Evolutionary conservation across 2,113 vertebrate species (phyloP).

Genomic region (Silurus asotus): DNA sequence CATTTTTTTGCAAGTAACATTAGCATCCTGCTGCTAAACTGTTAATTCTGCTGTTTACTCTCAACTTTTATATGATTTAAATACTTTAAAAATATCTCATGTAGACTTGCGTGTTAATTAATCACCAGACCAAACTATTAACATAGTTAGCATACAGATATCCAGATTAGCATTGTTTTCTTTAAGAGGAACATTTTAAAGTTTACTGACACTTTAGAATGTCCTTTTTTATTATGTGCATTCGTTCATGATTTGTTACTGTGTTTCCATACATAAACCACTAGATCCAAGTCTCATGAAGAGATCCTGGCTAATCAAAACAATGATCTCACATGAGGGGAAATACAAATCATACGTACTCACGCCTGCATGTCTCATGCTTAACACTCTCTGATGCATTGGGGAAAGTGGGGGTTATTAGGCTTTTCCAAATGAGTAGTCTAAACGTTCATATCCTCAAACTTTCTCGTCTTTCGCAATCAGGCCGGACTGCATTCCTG

Average conservation of each 20-base stretch:
- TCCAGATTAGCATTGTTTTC: background rate
- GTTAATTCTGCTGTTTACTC: background rate
- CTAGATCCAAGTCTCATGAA: background rate
- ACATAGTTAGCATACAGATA: background rate
- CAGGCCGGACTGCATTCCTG: background rate
- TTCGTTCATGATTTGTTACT: background rate
- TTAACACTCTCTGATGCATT: background rate
- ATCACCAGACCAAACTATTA: background rate
- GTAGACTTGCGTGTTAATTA: background rate
- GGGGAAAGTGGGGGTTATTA: too few species aligned
- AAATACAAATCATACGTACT: background rate
- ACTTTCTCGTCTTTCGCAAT: conserved; percentile 47
- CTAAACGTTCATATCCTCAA: conserved; percentile 33
- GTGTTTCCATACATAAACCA: background rate
- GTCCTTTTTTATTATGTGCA: background rate
- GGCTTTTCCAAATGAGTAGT: conserved; percentile 3
- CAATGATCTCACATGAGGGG: conserved; percentile 7
- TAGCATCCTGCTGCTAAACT: background rate
- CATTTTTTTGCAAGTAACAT: too few species aligned
- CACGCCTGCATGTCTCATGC: background rate
- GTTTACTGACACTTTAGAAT: background rate
- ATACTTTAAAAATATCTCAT: background rate
- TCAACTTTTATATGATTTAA: background rate
- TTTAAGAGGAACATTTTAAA: background rate
- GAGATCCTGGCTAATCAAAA: background rate